Conservation (phyloP, 2,113 vertebrate species). For the Reinhardtius hippoglossoides region DNA sequence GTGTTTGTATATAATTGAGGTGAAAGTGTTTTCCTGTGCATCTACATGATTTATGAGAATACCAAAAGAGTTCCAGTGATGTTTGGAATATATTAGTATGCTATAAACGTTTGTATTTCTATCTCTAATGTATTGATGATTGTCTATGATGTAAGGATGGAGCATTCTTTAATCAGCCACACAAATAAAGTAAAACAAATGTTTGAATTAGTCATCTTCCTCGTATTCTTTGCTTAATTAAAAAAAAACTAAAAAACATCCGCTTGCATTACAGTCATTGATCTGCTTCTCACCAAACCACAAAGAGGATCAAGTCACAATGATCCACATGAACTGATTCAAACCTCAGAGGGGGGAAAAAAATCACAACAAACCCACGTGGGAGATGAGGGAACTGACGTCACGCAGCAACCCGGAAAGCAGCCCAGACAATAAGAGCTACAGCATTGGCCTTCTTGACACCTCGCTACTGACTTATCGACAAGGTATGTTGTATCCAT, state of each 20-base stretch:
- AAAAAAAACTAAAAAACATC: too few species aligned
- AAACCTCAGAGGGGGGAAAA: background rate
- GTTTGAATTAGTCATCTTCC: background rate
- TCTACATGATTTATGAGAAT: conserved; percentile 36
- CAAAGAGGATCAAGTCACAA: background rate
- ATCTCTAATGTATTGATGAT: conserved; percentile 27
- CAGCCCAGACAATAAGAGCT: background rate
- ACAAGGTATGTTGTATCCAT: conserved; percentile 8
- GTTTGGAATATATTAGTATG: conserved; percentile 33
- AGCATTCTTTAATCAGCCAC: conserved; percentile 14
- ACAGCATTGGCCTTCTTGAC: background rate
- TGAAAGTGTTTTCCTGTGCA: conserved; percentile 41
- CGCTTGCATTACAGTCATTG: background rate
- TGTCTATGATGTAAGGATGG: conserved; percentile 28
- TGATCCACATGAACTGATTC: background rate
- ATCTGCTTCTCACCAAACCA: background rate
- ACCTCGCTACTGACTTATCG: background rate
- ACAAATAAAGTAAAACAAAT: conserved; percentile 53
- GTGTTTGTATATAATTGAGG: conserved; percentile 57
- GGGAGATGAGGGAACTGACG: conserved; percentile 59
- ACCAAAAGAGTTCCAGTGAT: conserved; percentile 34
- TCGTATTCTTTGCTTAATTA: background rate
- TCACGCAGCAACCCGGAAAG: conserved; percentile 8
- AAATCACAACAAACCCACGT: conserved; percentile 69
- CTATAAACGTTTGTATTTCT: conserved; percentile 40